Evolutionary conservation across 2,113 vertebrate species (phyloP), one percentile per base, ranked within the genome.

Genomic region (Genyomyrus donnyi): DNA sequence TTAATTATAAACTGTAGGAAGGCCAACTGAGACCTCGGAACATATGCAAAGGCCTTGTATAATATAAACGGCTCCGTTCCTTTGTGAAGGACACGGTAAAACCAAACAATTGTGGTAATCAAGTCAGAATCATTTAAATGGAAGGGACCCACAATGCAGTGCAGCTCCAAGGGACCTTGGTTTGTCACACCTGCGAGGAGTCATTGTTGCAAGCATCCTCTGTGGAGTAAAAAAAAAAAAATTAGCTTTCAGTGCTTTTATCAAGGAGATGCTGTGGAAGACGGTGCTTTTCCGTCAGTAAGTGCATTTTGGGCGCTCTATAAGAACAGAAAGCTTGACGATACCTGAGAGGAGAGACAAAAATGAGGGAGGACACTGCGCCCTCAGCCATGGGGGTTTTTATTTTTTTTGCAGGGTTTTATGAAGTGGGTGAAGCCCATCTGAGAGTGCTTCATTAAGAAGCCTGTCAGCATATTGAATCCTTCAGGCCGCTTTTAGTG

Each of bases 401-500:
- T 74, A 3, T 27, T 53, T 52, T 35, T 53, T 27, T 31, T 3
- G 49, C 15, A 15, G 86, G 52, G 70, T 80, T 49, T 70, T 58
- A 87, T 87, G 85, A 87, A 88, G 87, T 90, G 95, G 93, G 93
- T 93, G 62, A 62, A 85, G 27, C 77, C 24, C 5, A 66, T 89
- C 49, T 66, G 39, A 70, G 84, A 85, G 93, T 91, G 92, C 93
- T 94, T 90, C 92, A 93, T 95, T 93, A 89, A 93, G 93, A 94
- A 94, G 46, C 92, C 89, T 91, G 89, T 89, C 91, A 92, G 93
- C 91, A 95, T 96, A 95, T 96, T 95, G 95, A 95, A 95, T 96
- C 95, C 96, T 94, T 91, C 90, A 95, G 93, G 86, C 94, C 94
- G 93, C 93, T 93, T 95, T 95, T 96, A 93, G 95, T 92, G 92